phyloP scores from a whole-genome alignment of 35 echinoderm and acorn worm species.

The Apostichopus japonicus region DNA sequence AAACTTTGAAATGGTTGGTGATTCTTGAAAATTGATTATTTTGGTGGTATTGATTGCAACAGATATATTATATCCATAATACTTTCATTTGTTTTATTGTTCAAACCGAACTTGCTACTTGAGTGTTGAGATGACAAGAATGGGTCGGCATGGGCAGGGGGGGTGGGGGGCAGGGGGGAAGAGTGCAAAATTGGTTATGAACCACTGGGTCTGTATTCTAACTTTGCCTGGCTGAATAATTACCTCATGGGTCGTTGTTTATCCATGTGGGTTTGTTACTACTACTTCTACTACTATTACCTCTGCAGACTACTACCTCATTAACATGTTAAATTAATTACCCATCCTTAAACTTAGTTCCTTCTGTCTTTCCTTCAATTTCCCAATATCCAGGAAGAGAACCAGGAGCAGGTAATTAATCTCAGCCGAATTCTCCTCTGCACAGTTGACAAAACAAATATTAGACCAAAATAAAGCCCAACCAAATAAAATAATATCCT shows the following conservation, averaged over 20 bases:
- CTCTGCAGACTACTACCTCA: neutral
- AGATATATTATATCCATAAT: neutral
- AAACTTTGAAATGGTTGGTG: neutral
- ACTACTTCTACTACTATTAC: neutral
- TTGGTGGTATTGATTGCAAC: neutral
- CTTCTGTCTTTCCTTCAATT: slow-evolving; percentile 64
- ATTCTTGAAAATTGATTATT: neutral
- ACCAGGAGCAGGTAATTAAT: slow-evolving; percentile 67
- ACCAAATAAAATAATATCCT: neutral
- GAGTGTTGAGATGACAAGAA: no score
- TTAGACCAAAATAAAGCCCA: no score
- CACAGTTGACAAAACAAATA: no score
- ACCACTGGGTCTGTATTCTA: neutral
- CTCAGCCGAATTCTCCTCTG: no score
- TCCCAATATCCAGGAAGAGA: slow-evolving; percentile 71
- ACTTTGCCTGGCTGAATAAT: neutral
- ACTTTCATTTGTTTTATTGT: no score
- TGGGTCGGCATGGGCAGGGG: no score
- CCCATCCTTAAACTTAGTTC: slow-evolving; percentile 41
- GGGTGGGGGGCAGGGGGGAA: neutral
- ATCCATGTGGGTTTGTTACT: neutral
- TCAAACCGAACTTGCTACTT: no score
- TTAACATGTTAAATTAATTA: slow-evolving; percentile 28
- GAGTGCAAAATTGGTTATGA: neutral
- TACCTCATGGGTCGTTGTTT: slow-evolving; percentile 25